Conservation (phyloP, 1,140 invertebrate species). For the Telenomus remus region DNA sequence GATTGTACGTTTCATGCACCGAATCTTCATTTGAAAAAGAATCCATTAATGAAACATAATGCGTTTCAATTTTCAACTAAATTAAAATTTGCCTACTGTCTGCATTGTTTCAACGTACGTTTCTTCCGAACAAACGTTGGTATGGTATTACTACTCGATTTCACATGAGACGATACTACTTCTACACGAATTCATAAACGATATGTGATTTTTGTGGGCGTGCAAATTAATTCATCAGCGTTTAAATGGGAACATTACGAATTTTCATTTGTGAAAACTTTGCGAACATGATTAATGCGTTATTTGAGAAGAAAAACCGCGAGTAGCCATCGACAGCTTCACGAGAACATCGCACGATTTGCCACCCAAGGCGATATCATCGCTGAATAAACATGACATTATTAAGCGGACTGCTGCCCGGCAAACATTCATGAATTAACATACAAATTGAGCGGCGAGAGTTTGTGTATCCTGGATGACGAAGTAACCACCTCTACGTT, state of each 20-base stretch:
- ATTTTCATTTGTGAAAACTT: not conserved
- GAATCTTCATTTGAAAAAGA: too few species aligned
- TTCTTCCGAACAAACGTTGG: too few species aligned
- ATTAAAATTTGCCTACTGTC: too few species aligned
- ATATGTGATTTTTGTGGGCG: too few species aligned
- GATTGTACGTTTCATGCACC: constrained; percentile 1
- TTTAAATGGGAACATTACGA: too few species aligned
- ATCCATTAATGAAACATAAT: too few species aligned
- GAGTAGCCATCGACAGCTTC: constrained; percentile 64
- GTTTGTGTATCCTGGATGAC: constrained; percentile 59
- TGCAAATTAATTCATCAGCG: too few species aligned
- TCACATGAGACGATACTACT: too few species aligned
- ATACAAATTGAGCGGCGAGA: constrained; percentile 74
- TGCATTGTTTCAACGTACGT: not conserved
- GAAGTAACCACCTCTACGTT: constrained; percentile 54
- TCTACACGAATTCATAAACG: too few species aligned
- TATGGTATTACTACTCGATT: too few species aligned
- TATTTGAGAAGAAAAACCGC: constrained; percentile 44
- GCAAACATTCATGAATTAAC: constrained; percentile 74
- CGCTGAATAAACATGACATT: constrained; percentile 77
- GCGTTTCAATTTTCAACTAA: too few species aligned
- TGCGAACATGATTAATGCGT: constrained; percentile 34
- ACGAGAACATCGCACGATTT: constrained; percentile 65
- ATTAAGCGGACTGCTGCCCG: constrained; percentile 74
- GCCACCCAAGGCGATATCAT: constrained; percentile 72